Evolutionary conservation across 1,140 invertebrate species (phyloP).

Genomic region (Achatina immaculata): DNA sequence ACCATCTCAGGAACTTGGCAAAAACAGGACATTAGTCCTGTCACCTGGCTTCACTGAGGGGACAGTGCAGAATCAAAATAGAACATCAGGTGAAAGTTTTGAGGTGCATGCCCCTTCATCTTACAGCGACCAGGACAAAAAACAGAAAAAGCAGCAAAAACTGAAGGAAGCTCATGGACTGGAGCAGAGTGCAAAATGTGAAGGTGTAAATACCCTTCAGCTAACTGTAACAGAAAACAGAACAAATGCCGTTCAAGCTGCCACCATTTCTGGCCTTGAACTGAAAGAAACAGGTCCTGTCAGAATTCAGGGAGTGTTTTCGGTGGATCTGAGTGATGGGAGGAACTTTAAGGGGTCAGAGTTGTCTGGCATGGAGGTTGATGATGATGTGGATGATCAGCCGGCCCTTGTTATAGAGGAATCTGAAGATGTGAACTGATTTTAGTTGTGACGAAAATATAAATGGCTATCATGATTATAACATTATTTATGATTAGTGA

Average conservation of each 20-base stretch:
- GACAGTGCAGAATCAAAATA: neutral
- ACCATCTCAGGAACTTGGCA: too few relatives aligned
- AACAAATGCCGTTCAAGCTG: neutral
- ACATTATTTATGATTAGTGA: too few relatives aligned
- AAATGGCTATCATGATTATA: too few relatives aligned
- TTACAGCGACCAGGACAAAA: neutral
- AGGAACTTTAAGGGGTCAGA: neutral
- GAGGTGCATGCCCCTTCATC: neutral
- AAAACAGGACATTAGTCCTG: too few relatives aligned
- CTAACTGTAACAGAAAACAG: neutral
- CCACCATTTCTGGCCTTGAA: neutral
- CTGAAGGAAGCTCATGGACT: neutral
- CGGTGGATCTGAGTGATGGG: neutral
- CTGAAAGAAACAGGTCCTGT: too few relatives aligned
- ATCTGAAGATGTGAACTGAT: neutral
- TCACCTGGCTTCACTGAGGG: neutral
- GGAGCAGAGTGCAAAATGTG: neutral
- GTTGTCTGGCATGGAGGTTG: neutral
- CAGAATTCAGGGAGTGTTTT: neutral
- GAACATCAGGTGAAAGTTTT: neutral
- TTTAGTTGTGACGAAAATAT: too few relatives aligned
- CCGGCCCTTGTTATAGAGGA: slow-evolving; percentile 1
- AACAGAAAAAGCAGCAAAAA: neutral
- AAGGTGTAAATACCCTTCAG: neutral
- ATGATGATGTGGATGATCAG: neutral